Base-by-base conservation (phyloP, 2,888 invertebrate genomes). In the Nipponacmea schrenckii region DNA sequence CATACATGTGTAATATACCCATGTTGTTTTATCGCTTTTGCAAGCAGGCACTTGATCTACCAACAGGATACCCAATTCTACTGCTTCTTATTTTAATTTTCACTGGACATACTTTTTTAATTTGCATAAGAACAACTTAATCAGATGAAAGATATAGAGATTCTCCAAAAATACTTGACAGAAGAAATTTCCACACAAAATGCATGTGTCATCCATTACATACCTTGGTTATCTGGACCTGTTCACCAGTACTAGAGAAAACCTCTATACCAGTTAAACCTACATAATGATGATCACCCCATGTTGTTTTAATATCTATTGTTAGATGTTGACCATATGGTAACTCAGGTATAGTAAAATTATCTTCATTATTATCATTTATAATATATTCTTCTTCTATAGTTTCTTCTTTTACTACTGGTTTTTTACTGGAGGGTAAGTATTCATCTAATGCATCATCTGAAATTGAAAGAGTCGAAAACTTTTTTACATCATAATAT, bases 281-380 rank as follows among this genome's bases (percentile, higher is more conserved):
- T 17, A 95, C 93, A 80, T 93, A 92, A 88, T 94, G 92, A 79
- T 92, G 92, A 85, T 95, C 95, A 12, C 94, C 95, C 95, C 95
- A 95, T 45, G 94, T 91, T 89, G 85, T 80, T 50, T 77, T 74
- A 77, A 95, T 93, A 86, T 93, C 92, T 69, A 95, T 89, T 77
- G 92, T 91, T 81, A 95, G 84, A 70, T 91, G 88, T 81, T 91
- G 89, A n/a, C 94, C 95, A 75, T 89, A 89, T 0, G 94, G 95
- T 79, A 94, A 89, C 87, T 94, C 93, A 0, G 94, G 95, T 75
- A 95, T 94, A 62, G 93, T 90, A 86, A 94, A 94, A 31, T 79
- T 80, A 24, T 87, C 87, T 74, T 77, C 80, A n/a, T 74, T 72
- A 17, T 73, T 74, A 62, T 14, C 39, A 68, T 17, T 26, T n/a